Conservation (phyloP, 1,140 invertebrate species). For the Lasaia peninsularis region DNA sequence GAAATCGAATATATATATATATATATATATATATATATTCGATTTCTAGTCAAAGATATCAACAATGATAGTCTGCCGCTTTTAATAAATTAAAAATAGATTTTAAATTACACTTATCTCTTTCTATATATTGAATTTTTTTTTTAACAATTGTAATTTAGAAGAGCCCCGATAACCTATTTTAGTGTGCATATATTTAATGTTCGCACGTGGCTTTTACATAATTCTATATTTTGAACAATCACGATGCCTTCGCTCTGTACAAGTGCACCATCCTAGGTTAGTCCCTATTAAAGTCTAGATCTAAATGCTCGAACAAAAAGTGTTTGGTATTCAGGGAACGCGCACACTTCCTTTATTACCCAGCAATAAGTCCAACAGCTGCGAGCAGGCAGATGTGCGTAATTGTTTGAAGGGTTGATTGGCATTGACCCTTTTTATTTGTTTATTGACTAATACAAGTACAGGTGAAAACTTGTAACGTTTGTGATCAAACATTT, state of each 20-base stretch:
- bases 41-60: no score
- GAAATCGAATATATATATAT: no score
- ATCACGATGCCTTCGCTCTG: not conserved
- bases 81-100: no score
- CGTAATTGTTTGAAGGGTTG: slow-evolving; percentile 48
- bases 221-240: no score
- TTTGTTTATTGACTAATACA: slow-evolving; percentile 17
- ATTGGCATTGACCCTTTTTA: slow-evolving; percentile 34
- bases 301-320: slow-evolving; percentile 39
- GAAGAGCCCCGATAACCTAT: no score
- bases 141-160: no score
- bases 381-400: slow-evolving; percentile 47
- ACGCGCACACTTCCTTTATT: slow-evolving; percentile 50
- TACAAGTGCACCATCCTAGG: not conserved
- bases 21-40: no score
- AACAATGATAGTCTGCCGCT: no score
- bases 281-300: slow-evolving; percentile 31
- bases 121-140: no score
- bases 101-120: no score
- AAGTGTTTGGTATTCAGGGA: slow-evolving; percentile 42
- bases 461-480: not conserved
- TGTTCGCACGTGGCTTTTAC: no score
- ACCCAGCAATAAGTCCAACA: slow-evolving; percentile 45
- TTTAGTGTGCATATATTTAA: no score
- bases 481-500: not conserved